Conservation (phyloP, 2,113 vertebrate species). For the Alexandromys fortis region DNA sequence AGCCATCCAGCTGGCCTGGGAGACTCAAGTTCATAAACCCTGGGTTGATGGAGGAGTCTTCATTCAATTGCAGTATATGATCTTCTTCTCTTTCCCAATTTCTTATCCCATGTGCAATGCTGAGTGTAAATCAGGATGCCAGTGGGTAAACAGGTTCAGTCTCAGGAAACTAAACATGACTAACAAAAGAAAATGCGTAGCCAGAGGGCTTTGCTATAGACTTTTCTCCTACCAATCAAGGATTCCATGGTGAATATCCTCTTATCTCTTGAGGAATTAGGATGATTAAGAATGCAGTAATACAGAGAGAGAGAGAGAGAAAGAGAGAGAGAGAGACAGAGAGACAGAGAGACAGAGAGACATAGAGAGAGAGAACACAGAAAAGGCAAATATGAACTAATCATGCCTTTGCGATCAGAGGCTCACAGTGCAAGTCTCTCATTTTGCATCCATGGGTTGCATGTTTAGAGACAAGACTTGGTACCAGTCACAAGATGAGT, state of each 20-base stretch:
- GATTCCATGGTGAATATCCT: background rate
- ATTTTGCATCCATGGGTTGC: background rate
- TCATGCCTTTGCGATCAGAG: background rate
- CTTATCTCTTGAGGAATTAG: background rate
- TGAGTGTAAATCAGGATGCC: background rate
- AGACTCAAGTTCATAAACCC: background rate
- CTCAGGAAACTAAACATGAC: background rate
- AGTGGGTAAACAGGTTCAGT: background rate
- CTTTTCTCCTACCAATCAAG: slow-evolving; percentile 7
- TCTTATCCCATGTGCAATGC: background rate
- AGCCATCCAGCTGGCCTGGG: background rate
- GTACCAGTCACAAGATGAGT: background rate
- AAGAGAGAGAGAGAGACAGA: no score
- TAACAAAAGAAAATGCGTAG: background rate
- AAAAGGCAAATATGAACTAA: slow-evolving; percentile 14
- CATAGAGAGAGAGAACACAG: background rate
- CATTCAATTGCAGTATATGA: background rate
- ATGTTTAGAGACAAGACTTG: background rate
- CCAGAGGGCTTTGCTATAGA: background rate
- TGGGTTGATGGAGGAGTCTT: background rate
- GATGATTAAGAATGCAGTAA: background rate
- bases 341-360: background rate
- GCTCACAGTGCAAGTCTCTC: background rate
- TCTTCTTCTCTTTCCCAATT: background rate
- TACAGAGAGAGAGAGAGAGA: background rate